phyloP scores from a whole-genome alignment of 2,888 invertebrate genomes.

The Ariolimax columbianus region DNA sequence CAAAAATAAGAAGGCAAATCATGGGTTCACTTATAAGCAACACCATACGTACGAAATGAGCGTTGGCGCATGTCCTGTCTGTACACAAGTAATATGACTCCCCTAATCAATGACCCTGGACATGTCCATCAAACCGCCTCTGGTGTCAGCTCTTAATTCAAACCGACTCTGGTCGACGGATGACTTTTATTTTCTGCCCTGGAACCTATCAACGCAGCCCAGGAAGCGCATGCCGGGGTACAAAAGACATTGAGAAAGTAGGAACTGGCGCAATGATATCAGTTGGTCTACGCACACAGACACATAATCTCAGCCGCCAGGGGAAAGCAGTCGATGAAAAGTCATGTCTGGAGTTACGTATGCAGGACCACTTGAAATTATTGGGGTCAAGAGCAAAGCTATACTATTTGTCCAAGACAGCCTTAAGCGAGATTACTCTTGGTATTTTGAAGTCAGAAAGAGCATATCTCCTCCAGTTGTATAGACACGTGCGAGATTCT shows the following conservation, averaged over 20 bases:
- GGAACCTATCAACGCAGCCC: neutral
- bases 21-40: too few species aligned
- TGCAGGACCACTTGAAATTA: too few species aligned
- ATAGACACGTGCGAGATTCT: neutral
- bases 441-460: neutral
- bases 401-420: neutral
- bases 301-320: neutral
- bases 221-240: neutral
- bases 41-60: too few species aligned
- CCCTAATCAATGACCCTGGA: too few species aligned
- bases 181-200: neutral
- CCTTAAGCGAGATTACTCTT: neutral
- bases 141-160: neutral
- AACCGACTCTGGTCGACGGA: neutral
- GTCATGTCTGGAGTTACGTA: neutral
- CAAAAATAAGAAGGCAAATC: too few species aligned
- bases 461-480: neutral
- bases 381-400: neutral
- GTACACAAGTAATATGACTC: too few species aligned
- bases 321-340: constrained; percentile 11
- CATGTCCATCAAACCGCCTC: neutral
- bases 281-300: neutral
- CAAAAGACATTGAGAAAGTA: neutral
- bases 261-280: neutral
- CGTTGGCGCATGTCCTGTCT: too few species aligned